Base-by-base conservation (phyloP, 2,888 invertebrate genomes). In the Standfussiana lucernea region DNA sequence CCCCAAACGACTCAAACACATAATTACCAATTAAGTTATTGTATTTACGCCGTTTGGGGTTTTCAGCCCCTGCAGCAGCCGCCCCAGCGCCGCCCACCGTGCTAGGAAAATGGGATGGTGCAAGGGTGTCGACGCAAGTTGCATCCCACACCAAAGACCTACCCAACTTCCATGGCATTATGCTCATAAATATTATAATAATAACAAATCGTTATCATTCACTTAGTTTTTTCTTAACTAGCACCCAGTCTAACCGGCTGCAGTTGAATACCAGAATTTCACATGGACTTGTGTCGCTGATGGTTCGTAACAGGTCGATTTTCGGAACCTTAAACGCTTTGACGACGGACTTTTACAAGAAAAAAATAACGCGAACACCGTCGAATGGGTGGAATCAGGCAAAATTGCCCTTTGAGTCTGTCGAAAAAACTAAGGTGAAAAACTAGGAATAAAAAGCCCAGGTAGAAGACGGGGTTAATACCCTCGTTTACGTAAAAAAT, bases 301-400 rank as follows among this genome's bases (percentile, higher is more conserved):
- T 47, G n/a, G 56, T 59, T 32, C 56, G 13, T 62, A 59, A n/a
- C 61, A 32, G 45, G 59, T 40, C 28, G 42, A 72, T 72, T 74
- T 83, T 67, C 28, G 67, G 53, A 65, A 62, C 45, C 13, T 62
- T 61, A n/a, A 79, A 76, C 53, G 42, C 72, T 86, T 86, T 75
- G 73, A 70, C 24, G 50, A 56, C 53, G 50, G 79, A 18, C 50
- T 2, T 13, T 32, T 32, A 47, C 35, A 72, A 24, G 61, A 73
- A 79, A 84, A 76, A 80, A 84, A 74, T 47, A 81, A 68, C 32
- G 21, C 56, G 56, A 35, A 53, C 56, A 42, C 71, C 69, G 66
- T 75, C 68, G 65, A 80, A 77, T 77, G 72, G 72, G 71, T 80
- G 69, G 76, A 83, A 80, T 77, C 88, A 74, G 72, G 75, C 37